Percentiles rank a stretch among this genome's conserved stretches.
These are phyloP conservation scores for Gryllus longicercus DNA, from an alignment of 2,888 invertebrate genomes.

Conservation along the genomic window DNA sequence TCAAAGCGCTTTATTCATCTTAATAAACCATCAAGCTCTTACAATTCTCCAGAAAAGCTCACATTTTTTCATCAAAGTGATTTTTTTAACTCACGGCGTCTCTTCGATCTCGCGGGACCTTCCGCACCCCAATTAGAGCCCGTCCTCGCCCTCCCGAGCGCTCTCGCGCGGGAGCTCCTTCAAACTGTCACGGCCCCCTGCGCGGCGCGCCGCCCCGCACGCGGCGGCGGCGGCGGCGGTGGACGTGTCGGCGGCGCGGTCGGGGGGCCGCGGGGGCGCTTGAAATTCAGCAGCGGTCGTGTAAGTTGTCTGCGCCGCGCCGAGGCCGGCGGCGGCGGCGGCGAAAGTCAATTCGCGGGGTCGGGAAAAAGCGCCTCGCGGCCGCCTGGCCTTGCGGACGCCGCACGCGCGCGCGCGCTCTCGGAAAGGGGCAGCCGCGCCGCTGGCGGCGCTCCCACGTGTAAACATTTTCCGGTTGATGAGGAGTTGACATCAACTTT, in stretches of 20 bases:
- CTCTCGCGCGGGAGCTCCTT: background rate
- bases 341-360: constrained; percentile 17
- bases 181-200: background rate
- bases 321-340: background rate
- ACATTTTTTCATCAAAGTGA: too few species aligned
- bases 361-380: background rate
- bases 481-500: constrained; percentile 10
- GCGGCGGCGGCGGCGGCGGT: background rate
- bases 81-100: too few species aligned
- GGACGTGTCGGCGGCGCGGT: background rate
- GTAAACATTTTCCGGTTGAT: constrained; percentile 9
- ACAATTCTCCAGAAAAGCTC: too few species aligned
- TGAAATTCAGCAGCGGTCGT: constrained; percentile 17
- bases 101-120: too few species aligned
- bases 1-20: too few species aligned
- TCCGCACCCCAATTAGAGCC: background rate
- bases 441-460: constrained; percentile 6
- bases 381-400: background rate
- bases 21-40: too few species aligned
- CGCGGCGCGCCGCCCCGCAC: background rate
- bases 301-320: background rate
- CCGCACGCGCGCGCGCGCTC: background rate
- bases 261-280: background rate
- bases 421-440: background rate
- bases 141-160: too few species aligned